Evolutionary conservation across 2,113 vertebrate species (phyloP), one percentile per base, ranked within the genome.

Genomic region (Thunnus maccoyii): DNA sequence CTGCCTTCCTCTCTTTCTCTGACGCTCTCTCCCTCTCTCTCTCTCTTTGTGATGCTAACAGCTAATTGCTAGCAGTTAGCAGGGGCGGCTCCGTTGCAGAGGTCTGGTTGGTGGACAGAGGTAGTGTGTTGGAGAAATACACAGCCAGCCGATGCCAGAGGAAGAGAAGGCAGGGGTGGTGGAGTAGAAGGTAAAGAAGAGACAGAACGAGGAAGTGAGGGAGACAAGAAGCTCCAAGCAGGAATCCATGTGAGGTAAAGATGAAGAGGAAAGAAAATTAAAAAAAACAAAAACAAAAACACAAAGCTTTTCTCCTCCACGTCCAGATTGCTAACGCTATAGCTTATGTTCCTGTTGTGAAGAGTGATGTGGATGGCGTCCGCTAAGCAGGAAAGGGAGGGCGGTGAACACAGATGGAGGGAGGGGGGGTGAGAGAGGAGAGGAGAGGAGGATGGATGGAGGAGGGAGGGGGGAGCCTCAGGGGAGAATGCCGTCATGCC

Each of bases 401-500:
- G 87, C 76, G 81, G 64, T 17, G 84, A 76, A 66, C 83, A 70
- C 86, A 90, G 78, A 90, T 71, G 88, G 83, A 89, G 88, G 90
- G 91, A 95, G 90, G 94, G 92, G 90, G 84, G 93, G 88, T 89
- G 93, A 91, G 92, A 95, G 92, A 68, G 71, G 90, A 91, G 95
- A 95, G 94, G 93, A 92, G 94, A 94, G 94, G 92, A 90, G 94
- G 93, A 85, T 68, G 86, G 82, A 80, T 71, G 95, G 92, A 92
- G 89, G 82, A 89, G 90, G 82, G 88, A 72, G 91, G 75, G 62
- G 86, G 88, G 63, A 85, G 84, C 88, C 95, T 97, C 96, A 83
- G 0, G 93, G 95, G 96, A 97, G 92, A 95, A 99, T 99, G 98
- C 92, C 86, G 97, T 99, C 95, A 99, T 98, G 90, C 86, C 94